Conservation (phyloP, 2,797 vertebrate species). For the Falco berigora region DNA sequence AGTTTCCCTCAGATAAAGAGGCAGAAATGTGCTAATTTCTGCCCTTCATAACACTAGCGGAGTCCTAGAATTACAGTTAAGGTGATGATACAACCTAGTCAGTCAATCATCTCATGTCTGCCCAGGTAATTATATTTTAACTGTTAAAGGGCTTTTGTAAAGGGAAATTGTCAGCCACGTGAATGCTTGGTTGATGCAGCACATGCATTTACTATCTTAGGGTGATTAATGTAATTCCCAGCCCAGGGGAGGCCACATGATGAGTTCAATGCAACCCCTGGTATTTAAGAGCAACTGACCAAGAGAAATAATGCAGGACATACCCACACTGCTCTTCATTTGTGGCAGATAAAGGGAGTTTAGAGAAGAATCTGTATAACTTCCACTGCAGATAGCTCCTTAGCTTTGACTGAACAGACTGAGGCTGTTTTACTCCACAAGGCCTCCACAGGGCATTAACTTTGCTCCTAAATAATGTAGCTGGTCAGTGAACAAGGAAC, state of each 20-base stretch:
- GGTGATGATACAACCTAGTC: not conserved
- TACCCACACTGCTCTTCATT: not conserved
- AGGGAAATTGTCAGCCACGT: not conserved
- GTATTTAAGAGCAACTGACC: not conserved
- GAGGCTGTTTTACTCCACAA: not conserved
- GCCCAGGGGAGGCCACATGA: not conserved
- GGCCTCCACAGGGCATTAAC: not conserved
- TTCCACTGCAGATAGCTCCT: not conserved
- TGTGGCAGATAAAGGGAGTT: not conserved
- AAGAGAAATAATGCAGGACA: not conserved
- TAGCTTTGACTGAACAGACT: not conserved
- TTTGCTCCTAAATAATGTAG: not conserved
- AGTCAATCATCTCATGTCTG: not conserved
- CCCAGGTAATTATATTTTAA: conserved; percentile 2
- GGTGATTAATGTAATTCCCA: not conserved
- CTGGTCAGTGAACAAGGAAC: not conserved
- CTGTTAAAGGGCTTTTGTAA: not conserved
- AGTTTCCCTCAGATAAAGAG: not conserved
- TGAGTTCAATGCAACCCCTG: not conserved
- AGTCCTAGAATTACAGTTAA: not conserved
- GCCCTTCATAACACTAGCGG: not conserved
- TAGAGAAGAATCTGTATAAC: not conserved
- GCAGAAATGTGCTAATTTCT: not conserved
- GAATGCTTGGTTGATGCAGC: not conserved
- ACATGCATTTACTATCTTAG: not conserved